Evolutionary conservation across 2,113 vertebrate genomes (phyloP).

Genomic region (Cariama cristata): DNA sequence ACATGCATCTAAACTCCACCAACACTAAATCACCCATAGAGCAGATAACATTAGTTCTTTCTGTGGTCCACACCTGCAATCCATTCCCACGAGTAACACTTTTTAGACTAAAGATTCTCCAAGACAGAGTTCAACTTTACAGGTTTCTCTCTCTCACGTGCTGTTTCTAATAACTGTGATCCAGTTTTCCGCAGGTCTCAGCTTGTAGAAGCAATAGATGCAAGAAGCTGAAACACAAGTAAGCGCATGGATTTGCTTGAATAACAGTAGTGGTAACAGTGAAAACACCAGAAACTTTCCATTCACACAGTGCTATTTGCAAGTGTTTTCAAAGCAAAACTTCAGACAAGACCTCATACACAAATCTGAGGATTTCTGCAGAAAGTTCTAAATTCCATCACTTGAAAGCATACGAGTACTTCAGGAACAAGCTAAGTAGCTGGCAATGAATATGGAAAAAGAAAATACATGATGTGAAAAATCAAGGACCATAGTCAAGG

Average conservation of each 20-base stretch:
- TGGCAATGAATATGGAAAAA: fast-evolving
- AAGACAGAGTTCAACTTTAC: background rate
- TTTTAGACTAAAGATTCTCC: background rate
- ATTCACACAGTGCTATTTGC: background rate
- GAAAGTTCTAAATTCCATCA: background rate
- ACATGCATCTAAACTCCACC: background rate
- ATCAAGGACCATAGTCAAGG: fast-evolving
- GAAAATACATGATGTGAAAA: fast-evolving
- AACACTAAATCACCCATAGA: background rate
- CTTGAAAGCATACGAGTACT: background rate
- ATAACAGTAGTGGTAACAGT: fast-evolving
- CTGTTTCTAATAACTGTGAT: background rate
- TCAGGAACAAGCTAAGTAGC: background rate
- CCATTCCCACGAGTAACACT: background rate
- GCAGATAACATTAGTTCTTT: background rate
- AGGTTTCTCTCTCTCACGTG: background rate
- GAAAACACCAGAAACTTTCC: background rate
- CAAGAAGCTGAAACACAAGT: background rate
- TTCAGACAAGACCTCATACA: background rate
- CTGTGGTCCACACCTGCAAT: background rate
- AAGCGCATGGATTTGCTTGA: background rate
- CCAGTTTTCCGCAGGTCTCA: background rate
- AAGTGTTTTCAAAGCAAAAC: background rate
- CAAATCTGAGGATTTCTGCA: background rate
- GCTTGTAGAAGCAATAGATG: background rate